Conservation (phyloP, 2,113 vertebrate genomes). For the Lampris megalopsis region DNA sequence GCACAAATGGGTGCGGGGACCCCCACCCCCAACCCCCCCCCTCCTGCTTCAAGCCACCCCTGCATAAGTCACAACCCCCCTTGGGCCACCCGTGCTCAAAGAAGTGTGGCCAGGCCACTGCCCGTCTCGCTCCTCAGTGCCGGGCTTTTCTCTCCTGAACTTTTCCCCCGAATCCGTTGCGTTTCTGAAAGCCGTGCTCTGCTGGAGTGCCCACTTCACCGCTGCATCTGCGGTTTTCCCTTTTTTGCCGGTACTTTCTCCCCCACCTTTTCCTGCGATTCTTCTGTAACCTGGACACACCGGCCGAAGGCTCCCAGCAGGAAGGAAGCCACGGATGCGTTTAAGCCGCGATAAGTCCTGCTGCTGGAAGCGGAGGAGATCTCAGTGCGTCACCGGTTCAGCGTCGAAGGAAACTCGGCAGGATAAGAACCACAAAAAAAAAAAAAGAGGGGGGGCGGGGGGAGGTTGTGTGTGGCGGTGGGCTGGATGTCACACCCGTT, state of each 20-base stretch:
- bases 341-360: conserved; percentile 81
- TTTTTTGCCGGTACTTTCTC: conserved; percentile 43
- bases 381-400: conserved; percentile 77
- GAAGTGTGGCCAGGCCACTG: too few species aligned
- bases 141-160: too few species aligned
- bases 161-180: too few species aligned
- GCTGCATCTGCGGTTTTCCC: conserved; percentile 63
- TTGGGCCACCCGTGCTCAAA: too few species aligned
- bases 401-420: conserved; percentile 67
- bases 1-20: too few species aligned
- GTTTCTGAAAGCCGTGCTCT: conserved; percentile 24
- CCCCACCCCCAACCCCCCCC: too few species aligned
- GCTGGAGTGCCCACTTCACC: conserved; percentile 51
- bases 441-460: too few species aligned
- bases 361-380: conserved; percentile 79
- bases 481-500: conserved; percentile 45
- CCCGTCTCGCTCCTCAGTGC: too few species aligned
- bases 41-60: too few species aligned
- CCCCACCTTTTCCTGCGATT: conserved; percentile 81
- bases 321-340: conserved; percentile 79
- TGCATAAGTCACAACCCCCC: too few species aligned
- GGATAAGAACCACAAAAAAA: conserved; percentile 61
- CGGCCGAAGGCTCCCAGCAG: conserved; percentile 67
- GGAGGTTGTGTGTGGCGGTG: conserved; percentile 68
- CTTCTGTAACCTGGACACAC: conserved; percentile 73